phyloP scores from a whole-genome alignment of 2,888 invertebrate species.

The Ferdinandea cuprea region DNA sequence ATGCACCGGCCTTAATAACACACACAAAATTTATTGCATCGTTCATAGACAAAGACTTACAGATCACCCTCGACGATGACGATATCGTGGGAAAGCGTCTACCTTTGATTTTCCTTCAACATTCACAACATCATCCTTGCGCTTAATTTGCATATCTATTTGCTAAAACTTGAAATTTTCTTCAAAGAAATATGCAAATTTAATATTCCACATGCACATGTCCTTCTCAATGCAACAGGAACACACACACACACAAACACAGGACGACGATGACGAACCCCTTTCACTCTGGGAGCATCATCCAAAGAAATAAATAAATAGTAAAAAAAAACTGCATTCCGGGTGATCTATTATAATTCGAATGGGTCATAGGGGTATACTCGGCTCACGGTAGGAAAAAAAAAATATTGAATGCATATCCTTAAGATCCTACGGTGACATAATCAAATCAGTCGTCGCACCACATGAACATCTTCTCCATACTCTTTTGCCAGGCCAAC shows the following conservation, averaged over 20 bases:
- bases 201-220: slow-evolving; percentile 50
- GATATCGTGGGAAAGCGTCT: slow-evolving; percentile 58
- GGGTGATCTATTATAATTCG: slow-evolving; percentile 60
- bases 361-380: slow-evolving; percentile 48
- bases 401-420: slow-evolving; percentile 42
- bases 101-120: slow-evolving; percentile 31
- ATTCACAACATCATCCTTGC: slow-evolving; percentile 21
- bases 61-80: slow-evolving; percentile 17
- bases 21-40: slow-evolving; percentile 51
- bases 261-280: slow-evolving; percentile 38
- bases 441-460: slow-evolving; percentile 62
- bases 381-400: neutral
- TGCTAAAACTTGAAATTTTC: slow-evolving; percentile 49
- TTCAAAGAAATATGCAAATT: slow-evolving; percentile 60
- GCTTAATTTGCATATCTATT: slow-evolving; percentile 63
- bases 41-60: neutral
- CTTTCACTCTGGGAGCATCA: slow-evolving; percentile 59
- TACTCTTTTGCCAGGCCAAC: slow-evolving; percentile 18
- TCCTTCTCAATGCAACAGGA: slow-evolving; percentile 25
- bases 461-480: slow-evolving; percentile 59
- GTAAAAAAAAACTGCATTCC: slow-evolving; percentile 64
- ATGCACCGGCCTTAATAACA: slow-evolving; percentile 20
- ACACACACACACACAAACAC: slow-evolving; percentile 4
- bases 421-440: slow-evolving; percentile 61
- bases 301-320: slow-evolving; percentile 8